These are phyloP conservation scores for Eurois occulta DNA, from an alignment of 2,888 invertebrate species.

Conservation along the genomic window DNA sequence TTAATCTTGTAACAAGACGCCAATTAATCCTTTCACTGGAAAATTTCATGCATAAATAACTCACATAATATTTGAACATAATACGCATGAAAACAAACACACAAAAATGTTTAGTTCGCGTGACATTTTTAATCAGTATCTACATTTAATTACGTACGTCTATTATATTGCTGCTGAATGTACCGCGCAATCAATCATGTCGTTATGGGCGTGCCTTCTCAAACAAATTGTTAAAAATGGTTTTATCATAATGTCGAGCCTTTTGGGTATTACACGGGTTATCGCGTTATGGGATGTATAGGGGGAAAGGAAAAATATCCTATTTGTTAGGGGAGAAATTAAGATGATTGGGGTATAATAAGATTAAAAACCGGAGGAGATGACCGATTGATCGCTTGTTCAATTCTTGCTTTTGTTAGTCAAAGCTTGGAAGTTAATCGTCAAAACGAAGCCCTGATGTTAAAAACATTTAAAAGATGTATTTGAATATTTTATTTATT, in stretches of 20 bases:
- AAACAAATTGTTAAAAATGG: slow-evolving; percentile 62
- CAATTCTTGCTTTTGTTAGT: slow-evolving; percentile 11
- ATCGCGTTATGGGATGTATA: slow-evolving; percentile 26
- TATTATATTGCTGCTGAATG: slow-evolving; percentile 55
- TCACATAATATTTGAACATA: slow-evolving; percentile 31
- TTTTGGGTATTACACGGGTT: slow-evolving; percentile 44
- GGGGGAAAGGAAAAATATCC: slow-evolving; percentile 25
- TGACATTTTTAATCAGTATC: slow-evolving; percentile 71
- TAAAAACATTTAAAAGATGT: not conserved
- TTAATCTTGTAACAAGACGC: slow-evolving; percentile 14
- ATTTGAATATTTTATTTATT: not conserved
- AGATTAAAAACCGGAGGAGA: slow-evolving; percentile 19
- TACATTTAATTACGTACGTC: slow-evolving; percentile 68
- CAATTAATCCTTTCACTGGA: slow-evolving; percentile 34
- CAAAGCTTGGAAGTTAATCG: not conserved
- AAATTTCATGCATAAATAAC: slow-evolving; percentile 13
- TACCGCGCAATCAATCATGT: slow-evolving; percentile 64
- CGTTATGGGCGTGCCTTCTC: slow-evolving; percentile 54
- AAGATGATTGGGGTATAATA: slow-evolving; percentile 24
- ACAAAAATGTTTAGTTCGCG: slow-evolving; percentile 71
- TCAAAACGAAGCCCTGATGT: not conserved
- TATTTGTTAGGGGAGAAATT: slow-evolving; percentile 27
- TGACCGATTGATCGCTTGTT: slow-evolving; percentile 12
- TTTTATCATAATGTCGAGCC: slow-evolving; percentile 52
- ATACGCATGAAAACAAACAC: slow-evolving; percentile 57